A percentile compares a stretch with the other conserved stretches of the same genome.
These are phyloP conservation scores for Nematolebias whitei DNA, from an alignment of 2,113 vertebrate species.

Conservation along the genomic window DNA sequence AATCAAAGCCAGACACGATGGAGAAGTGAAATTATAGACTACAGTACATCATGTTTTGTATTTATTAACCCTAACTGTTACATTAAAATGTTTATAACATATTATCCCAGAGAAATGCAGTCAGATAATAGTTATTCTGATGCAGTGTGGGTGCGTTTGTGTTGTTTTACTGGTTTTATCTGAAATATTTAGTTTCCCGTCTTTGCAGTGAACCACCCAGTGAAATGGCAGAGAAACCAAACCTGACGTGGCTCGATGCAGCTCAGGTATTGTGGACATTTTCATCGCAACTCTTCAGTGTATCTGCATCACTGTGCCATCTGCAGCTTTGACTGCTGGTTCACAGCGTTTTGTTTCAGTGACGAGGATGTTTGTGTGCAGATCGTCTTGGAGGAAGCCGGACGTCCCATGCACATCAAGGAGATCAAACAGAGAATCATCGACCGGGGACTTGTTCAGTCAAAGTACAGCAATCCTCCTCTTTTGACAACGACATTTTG, in stretches of 20 bases:
- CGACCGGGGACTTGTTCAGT: constrained; percentile 83
- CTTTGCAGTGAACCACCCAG: constrained; percentile 72
- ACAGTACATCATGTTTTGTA: no score
- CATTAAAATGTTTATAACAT: no score
- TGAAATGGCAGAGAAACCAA: constrained; percentile 83
- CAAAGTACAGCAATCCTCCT: constrained; percentile 72
- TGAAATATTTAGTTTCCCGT: neutral
- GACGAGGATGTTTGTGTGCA: constrained; percentile 22
- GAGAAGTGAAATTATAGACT: no score
- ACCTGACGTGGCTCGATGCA: constrained; percentile 85
- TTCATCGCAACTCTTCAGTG: neutral
- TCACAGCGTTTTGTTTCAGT: neutral
- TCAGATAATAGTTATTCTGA: no score
- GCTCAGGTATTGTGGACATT: constrained; percentile 75
- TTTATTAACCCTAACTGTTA: no score
- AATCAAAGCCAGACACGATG: no score
- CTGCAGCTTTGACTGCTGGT: neutral
- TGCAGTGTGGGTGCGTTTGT: no score
- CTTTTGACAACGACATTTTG: neutral
- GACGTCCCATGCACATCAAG: constrained; percentile 85
- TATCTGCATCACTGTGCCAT: neutral
- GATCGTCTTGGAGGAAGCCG: constrained; percentile 84
- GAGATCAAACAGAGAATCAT: constrained; percentile 85
- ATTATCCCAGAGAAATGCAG: no score
- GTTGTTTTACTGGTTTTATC: neutral